Conservation (phyloP, 2,113 vertebrate species). For the Vulpes ferrilata region DNA sequence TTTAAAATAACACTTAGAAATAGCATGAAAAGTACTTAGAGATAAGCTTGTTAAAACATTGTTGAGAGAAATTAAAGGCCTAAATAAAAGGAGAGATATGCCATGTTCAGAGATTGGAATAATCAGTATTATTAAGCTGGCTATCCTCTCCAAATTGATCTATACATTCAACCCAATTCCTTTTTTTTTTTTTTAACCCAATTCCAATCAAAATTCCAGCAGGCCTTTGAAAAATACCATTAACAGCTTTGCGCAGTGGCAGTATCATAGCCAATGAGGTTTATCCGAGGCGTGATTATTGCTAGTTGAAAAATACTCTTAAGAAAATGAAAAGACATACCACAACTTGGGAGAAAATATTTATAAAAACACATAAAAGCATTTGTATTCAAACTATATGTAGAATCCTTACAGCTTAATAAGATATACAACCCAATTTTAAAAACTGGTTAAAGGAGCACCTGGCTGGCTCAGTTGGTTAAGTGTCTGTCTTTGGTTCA, state of each 20-base stretch:
- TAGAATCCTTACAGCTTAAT: neutral
- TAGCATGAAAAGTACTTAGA: neutral
- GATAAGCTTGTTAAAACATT: neutral
- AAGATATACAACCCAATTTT: neutral
- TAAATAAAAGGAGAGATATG: neutral
- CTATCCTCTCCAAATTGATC: neutral
- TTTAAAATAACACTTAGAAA: neutral
- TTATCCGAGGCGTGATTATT: too few species aligned
- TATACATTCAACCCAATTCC: neutral
- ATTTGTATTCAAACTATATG: slow-evolving; percentile 23
- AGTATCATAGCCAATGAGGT: too few species aligned
- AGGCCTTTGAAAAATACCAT: slow-evolving; percentile 35
- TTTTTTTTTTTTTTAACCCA: neutral
- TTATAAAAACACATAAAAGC: slow-evolving; percentile 3
- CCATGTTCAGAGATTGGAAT: neutral
- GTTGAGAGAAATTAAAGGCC: slow-evolving; percentile 42
- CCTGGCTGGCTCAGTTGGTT: neutral
- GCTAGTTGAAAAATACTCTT: slow-evolving; percentile 20
- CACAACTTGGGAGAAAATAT: slow-evolving; percentile 10
- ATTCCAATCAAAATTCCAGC: neutral
- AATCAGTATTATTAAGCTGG: neutral
- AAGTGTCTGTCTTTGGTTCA: neutral
- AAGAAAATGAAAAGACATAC: slow-evolving; percentile 25
- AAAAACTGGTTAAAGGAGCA: neutral
- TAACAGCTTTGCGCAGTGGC: neutral